These are phyloP conservation scores for Pterobdella sp. DNA, from an alignment of 2,888 invertebrate species.

Conservation along the genomic window DNA sequence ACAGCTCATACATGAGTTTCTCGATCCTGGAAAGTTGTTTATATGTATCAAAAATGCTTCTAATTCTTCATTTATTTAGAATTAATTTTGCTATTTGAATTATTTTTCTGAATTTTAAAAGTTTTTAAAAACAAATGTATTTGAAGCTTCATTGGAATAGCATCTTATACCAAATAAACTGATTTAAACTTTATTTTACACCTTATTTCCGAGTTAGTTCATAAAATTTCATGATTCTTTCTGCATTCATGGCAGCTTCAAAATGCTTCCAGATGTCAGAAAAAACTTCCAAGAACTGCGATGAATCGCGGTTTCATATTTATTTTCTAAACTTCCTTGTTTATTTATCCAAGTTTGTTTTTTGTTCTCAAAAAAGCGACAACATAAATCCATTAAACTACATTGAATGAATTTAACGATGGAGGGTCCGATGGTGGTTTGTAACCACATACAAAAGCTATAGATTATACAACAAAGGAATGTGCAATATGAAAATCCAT, in stretches of 20 bases:
- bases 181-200: not conserved
- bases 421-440: too few species aligned
- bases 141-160: not conserved
- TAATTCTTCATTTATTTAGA: too few species aligned
- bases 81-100: not conserved
- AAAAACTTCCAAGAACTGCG: not conserved
- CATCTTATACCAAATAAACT: not conserved
- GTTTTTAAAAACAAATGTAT: not conserved
- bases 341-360: not conserved
- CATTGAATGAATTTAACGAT: too few species aligned
- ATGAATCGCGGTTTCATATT: slow-evolving; percentile 1
- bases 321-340: slow-evolving; percentile 6
- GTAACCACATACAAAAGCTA: too few species aligned
- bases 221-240: slow-evolving; percentile 13
- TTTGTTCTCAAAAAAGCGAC: slow-evolving; percentile 1
- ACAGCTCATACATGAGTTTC: slow-evolving; percentile 16
- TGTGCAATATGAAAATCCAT: not conserved
- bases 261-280: slow-evolving; percentile 4
- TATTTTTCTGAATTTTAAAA: not conserved
- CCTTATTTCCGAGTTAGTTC: not conserved
- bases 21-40: slow-evolving; percentile 2
- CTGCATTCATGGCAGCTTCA: not conserved
- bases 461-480: not conserved
- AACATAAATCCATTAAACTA: not conserved
- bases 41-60: too few species aligned